phyloP scores from a whole-genome alignment of 2,113 vertebrate species.

The Caracal caracal region DNA sequence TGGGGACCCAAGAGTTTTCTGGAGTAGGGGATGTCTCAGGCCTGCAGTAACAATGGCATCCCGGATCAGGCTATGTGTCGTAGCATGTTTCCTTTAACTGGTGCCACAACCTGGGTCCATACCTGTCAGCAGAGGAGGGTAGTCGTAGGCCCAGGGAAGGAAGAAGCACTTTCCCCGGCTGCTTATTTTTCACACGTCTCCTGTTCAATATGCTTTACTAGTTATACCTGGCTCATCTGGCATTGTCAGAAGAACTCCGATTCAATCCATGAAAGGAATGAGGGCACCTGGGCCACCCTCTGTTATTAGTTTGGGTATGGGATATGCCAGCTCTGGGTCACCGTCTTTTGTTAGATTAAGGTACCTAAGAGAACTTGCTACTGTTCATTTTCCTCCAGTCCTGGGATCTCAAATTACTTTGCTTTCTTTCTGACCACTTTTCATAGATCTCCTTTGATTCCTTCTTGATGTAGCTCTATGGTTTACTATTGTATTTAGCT shows the following conservation, averaged over 20 bases:
- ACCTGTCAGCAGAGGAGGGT: background rate
- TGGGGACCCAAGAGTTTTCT: background rate
- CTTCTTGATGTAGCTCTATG: background rate
- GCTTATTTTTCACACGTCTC: background rate
- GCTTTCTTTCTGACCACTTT: background rate
- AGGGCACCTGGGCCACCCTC: background rate
- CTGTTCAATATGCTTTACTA: background rate
- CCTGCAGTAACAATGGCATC: background rate
- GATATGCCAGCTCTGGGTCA: background rate
- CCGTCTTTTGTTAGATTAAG: background rate
- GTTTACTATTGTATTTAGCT: background rate
- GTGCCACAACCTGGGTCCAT: background rate
- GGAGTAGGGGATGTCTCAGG: background rate
- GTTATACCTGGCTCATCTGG: background rate
- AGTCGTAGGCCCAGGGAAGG: background rate
- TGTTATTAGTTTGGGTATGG: background rate
- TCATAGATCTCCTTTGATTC: background rate
- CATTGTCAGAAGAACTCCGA: background rate
- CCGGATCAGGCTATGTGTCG: background rate
- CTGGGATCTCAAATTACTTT: background rate
- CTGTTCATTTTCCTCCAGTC: background rate
- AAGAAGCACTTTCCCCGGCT: background rate
- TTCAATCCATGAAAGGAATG: background rate
- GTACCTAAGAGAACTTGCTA: background rate
- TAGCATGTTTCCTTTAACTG: background rate